A percentile compares a stretch with the other conserved stretches of the same genome.
phyloP scores from a whole-genome alignment of 1,140 invertebrate genomes.

The Artemia franciscana region DNA sequence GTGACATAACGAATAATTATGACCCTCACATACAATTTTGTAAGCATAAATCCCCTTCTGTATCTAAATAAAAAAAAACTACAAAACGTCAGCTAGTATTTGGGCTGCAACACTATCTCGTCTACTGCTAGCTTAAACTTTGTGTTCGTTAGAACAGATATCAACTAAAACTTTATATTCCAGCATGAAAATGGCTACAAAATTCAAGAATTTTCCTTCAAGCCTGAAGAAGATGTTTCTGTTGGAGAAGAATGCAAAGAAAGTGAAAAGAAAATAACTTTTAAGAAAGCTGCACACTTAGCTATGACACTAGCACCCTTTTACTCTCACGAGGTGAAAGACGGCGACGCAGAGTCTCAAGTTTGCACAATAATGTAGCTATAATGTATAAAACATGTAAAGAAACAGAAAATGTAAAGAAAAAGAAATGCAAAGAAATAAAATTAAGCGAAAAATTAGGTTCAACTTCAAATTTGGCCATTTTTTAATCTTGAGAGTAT shows the following conservation, averaged over 20 bases:
- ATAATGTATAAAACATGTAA: too few species aligned
- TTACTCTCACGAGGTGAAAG: background rate
- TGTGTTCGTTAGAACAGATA: background rate
- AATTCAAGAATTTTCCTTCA: background rate
- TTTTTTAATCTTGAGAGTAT: too few species aligned
- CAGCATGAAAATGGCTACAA: background rate
- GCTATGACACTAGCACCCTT: background rate
- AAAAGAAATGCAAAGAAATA: too few species aligned
- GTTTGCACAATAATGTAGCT: background rate
- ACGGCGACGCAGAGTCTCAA: background rate
- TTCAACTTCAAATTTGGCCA: too few species aligned
- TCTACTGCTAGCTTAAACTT: background rate
- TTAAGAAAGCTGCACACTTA: background rate
- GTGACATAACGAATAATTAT: background rate
- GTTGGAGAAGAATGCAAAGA: background rate
- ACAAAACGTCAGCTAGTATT: too few species aligned
- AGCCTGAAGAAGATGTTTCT: background rate
- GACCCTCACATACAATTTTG: background rate
- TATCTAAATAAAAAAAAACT: background rate
- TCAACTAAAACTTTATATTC: background rate
- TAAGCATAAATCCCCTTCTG: background rate
- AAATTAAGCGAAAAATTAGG: too few species aligned
- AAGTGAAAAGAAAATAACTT: background rate
- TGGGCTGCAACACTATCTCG: too few species aligned
- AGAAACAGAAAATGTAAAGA: too few species aligned